These are phyloP conservation scores for Agonopterix arenella DNA, from an alignment of 2,888 invertebrate species.

Conservation along the genomic window DNA sequence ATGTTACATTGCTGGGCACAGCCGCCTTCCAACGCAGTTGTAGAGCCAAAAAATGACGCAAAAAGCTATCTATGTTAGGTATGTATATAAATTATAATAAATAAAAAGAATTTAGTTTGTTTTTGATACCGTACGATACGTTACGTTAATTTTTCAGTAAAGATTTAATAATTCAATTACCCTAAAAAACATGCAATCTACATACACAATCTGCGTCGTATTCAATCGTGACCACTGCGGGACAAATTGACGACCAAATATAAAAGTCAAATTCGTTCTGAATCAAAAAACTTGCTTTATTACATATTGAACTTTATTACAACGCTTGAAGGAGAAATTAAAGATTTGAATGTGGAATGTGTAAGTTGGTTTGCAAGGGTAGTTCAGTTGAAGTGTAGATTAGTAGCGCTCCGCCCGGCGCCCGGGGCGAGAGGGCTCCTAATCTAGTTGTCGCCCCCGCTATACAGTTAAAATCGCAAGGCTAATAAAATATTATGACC, in stretches of 20 bases:
- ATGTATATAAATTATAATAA: not conserved
- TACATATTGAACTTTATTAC: not conserved
- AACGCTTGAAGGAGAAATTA: not conserved
- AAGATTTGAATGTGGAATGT: not conserved
- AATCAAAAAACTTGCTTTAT: too few species aligned
- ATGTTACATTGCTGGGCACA: too few species aligned
- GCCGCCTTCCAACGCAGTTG: too few species aligned
- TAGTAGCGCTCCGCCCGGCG: conserved; percentile 43
- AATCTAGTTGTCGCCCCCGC: conserved; percentile 69
- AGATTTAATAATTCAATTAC: not conserved
- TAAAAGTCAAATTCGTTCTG: not conserved
- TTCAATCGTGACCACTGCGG: not conserved
- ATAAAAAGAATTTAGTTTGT: not conserved
- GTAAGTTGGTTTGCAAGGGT: conserved; percentile 18
- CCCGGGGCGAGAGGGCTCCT: conserved; percentile 34
- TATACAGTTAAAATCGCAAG: conserved; percentile 72
- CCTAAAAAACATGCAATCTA: not conserved
- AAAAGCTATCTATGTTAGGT: too few species aligned
- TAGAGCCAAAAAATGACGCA: not conserved
- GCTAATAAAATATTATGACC: conserved; percentile 77
- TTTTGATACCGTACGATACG: not conserved
- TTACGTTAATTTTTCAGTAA: not conserved
- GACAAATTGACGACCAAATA: not conserved
- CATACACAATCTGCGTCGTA: not conserved
- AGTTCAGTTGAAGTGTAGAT: conserved; percentile 40